A percentile compares a stretch with the other conserved stretches of the same genome.
Evolutionary conservation across 2,888 invertebrate species (phyloP).

Genomic region (Metalampra italica): DNA sequence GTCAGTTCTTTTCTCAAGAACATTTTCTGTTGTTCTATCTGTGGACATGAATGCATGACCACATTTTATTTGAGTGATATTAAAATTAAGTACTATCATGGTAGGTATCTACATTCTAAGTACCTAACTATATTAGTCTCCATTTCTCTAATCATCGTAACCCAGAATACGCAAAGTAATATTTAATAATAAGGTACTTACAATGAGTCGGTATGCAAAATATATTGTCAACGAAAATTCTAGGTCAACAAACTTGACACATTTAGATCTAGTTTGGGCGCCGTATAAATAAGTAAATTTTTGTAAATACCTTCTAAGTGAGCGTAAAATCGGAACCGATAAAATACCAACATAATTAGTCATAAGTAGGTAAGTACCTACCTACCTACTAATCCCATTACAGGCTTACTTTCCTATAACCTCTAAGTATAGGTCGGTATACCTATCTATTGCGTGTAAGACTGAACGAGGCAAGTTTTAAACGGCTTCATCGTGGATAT

Average conservation of each 20-base stretch:
- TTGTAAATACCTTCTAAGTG: slow-evolving; percentile 30
- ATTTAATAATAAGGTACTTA: background rate
- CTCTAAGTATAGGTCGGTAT: no score
- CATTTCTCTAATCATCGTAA: no score
- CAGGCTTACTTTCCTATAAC: background rate
- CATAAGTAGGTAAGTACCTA: background rate
- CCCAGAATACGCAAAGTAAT: background rate
- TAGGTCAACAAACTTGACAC: slow-evolving; percentile 45
- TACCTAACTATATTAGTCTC: no score
- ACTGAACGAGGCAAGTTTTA: slow-evolving; percentile 9
- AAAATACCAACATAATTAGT: slow-evolving; percentile 12
- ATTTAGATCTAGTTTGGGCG: slow-evolving; percentile 43
- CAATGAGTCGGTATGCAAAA: background rate
- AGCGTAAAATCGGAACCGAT: slow-evolving; percentile 11
- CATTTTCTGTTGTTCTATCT: no score
- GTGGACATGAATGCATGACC: no score
- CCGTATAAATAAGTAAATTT: slow-evolving; percentile 33
- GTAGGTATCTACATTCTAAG: no score
- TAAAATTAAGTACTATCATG: no score
- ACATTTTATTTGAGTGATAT: no score
- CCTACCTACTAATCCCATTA: background rate
- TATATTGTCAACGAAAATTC: slow-evolving; percentile 15
- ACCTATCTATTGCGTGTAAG: background rate
- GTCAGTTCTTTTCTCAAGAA: background rate
- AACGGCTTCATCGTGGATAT: slow-evolving; percentile 24